Conservation (phyloP, 2,888 invertebrate genomes). For the Hyles lineata region DNA sequence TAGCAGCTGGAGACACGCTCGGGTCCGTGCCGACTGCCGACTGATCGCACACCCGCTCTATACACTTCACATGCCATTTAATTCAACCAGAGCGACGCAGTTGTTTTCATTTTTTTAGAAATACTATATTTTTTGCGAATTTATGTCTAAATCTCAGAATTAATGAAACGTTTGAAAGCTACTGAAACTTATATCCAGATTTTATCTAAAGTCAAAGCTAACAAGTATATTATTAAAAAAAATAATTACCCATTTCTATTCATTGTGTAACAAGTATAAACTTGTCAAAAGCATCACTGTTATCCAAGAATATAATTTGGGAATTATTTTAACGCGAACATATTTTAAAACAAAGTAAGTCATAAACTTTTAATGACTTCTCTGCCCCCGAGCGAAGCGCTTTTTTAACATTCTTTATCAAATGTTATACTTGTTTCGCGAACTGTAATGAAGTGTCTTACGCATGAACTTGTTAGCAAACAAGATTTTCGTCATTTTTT, state of each 20-base stretch:
- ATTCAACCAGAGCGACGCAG: too few species aligned
- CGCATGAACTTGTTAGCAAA: background rate
- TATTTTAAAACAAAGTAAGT: background rate
- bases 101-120: too few species aligned
- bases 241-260: too few species aligned
- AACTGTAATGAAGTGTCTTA: background rate
- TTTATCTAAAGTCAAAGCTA: too few species aligned
- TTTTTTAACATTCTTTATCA: background rate
- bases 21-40: too few species aligned
- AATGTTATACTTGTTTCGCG: background rate
- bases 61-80: too few species aligned
- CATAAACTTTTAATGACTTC: background rate
- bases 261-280: too few species aligned
- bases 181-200: too few species aligned
- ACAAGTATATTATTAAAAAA: too few species aligned
- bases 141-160: too few species aligned
- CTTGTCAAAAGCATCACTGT: background rate
- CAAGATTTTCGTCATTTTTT: background rate
- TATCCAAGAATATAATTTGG: background rate
- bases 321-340: background rate
- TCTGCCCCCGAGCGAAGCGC: background rate
- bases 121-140: too few species aligned
- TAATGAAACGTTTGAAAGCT: too few species aligned
- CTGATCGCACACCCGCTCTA: background rate
- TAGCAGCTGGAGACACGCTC: background rate